phyloP scores from a whole-genome alignment of 2,888 invertebrate species.

The Leptopilina syphax region DNA sequence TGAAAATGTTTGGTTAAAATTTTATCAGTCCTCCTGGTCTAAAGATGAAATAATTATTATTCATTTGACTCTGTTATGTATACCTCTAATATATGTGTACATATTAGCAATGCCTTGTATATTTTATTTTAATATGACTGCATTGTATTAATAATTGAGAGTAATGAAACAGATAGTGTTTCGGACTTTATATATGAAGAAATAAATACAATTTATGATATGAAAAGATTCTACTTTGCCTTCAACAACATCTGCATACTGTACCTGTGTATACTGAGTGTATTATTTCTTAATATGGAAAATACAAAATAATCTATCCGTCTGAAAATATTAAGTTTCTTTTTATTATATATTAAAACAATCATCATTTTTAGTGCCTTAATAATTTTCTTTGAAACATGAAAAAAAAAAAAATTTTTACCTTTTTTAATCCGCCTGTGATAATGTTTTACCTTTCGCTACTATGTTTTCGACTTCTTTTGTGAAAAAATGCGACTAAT shows the following conservation, averaged over 20 bases:
- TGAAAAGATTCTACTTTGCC: conserved; percentile 29
- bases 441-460: too few species aligned
- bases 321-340: not conserved
- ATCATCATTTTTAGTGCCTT: too few species aligned
- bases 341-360: too few species aligned
- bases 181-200: conserved; percentile 14
- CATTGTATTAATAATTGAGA: conserved; percentile 34
- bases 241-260: conserved; percentile 34
- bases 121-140: conserved; percentile 25
- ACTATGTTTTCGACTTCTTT: too few species aligned
- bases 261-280: conserved; percentile 39
- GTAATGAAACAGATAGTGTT: conserved; percentile 8
- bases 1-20: not conserved
- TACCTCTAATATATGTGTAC: not conserved
- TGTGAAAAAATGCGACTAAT: too few species aligned
- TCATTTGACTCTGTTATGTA: not conserved
- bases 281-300: conserved; percentile 16
- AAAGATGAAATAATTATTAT: not conserved
- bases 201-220: conserved; percentile 7
- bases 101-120: conserved; percentile 34
- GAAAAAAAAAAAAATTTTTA: too few species aligned
- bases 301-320: conserved; percentile 32
- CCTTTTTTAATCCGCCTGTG: too few species aligned
- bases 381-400: too few species aligned
- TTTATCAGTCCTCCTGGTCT: conserved; percentile 13